Evolutionary conservation across 2,113 vertebrate genomes (phyloP), one percentile per base, ranked within the genome.

Genomic region (Carollia perspicillata): DNA sequence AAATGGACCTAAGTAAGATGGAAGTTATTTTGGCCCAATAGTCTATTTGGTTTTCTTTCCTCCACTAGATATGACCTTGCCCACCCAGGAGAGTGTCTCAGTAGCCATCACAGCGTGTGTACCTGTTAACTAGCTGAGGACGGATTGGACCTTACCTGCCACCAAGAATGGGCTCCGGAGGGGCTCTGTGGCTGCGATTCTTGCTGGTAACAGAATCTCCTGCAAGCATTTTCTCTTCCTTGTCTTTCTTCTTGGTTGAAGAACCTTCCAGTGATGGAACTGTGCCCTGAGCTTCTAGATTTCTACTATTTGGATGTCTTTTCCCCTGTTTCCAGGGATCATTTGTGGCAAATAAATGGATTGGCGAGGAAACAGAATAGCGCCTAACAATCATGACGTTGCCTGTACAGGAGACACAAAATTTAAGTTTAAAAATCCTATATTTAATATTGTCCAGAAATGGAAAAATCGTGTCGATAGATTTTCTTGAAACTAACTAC

Each of bases 301-400:
- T 68, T 90, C 85, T 58, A 0, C 0, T 26, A 77, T 90, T 68
- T 0, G 49, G 53, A 69, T 98, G 85, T 3, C 92, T 93, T 75
- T 96, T 93, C 80, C 63, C 60, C 8, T 65, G 33, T 85, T 92
- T 75, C 74, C 93, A 97, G 6, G 97, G 95, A 35, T 89, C 98
- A 3, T 88, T 80, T 10, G 78, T 97, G 95, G 97, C 77, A 51
- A 96, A 97, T 10, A 98, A 94, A 30, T 96, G 98, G 18, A 88
- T 71, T n/a, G 98, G 96, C 5, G 98, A 97, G 35, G 98, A 92
- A 0, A 98, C 93, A 37, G 99, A 98, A 96, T 99, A 99, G 69
- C 99, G 98, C 55, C 99, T 98, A 40, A 99, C 99, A 0, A 99
- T 99, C 99, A 99, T 99, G 49, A 97, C 80, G 55, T 98, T 98